A percentile compares a stretch with the other conserved stretches of the same genome.
These are phyloP conservation scores for Pelecanus crispus DNA, from an alignment of 2,113 vertebrate species.

Conservation along the genomic window DNA sequence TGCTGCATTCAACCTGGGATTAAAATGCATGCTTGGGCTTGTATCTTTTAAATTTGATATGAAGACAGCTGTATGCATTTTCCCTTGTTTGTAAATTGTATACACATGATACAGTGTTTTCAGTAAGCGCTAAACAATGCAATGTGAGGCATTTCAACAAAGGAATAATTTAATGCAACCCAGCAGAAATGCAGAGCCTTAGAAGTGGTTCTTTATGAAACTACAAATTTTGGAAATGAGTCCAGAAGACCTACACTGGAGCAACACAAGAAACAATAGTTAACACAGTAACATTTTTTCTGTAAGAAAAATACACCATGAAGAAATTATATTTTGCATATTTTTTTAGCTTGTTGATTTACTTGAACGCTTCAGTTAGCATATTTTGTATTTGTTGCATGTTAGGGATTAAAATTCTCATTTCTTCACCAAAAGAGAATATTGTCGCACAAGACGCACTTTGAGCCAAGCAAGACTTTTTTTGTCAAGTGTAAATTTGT, in stretches of 20 bases:
- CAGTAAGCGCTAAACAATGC: slow-evolving; percentile 69
- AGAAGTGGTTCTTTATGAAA: slow-evolving; percentile 67
- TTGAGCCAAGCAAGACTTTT: background rate
- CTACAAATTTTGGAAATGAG: slow-evolving; percentile 44
- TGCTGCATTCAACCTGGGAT: background rate
- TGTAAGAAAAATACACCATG: slow-evolving; percentile 55
- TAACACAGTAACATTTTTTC: slow-evolving; percentile 38
- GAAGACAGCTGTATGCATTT: slow-evolving; percentile 61
- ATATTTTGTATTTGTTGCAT: background rate
- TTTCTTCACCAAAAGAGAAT: slow-evolving; percentile 19
- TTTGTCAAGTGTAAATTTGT: slow-evolving; percentile 25
- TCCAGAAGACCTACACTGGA: slow-evolving; percentile 59
- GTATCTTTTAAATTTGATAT: slow-evolving; percentile 60
- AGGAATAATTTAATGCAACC: slow-evolving; percentile 66
- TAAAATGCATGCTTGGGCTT: slow-evolving; percentile 14
- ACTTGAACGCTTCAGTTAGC: background rate
- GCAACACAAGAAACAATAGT: slow-evolving; percentile 47
- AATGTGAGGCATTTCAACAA: slow-evolving; percentile 66
- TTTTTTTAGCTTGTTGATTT: slow-evolving; percentile 48
- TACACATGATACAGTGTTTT: slow-evolving; percentile 64
- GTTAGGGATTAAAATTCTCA: slow-evolving; percentile 45
- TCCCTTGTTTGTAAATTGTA: slow-evolving; percentile 57
- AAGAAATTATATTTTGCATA: slow-evolving; percentile 25
- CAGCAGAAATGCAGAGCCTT: slow-evolving; percentile 64
- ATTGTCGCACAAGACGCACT: background rate